These are phyloP conservation scores for Melanostoma scalare DNA, from an alignment of 2,888 invertebrate species.

Conservation along the genomic window DNA sequence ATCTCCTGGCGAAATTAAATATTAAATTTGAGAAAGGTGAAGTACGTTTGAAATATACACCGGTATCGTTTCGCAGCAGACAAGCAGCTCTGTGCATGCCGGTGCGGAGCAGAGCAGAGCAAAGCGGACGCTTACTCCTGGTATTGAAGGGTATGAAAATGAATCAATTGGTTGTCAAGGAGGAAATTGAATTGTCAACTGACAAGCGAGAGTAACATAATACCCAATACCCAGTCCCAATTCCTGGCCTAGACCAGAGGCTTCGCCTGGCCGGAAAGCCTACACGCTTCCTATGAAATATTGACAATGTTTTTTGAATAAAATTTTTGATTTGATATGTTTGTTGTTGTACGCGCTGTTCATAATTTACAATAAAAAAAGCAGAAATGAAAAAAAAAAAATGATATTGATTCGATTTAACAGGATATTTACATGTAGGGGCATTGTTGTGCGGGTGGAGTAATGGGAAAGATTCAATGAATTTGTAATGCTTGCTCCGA, in stretches of 20 bases:
- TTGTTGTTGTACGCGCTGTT: constrained; percentile 33
- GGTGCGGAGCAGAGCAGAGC: constrained; percentile 6
- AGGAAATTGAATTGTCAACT: constrained; percentile 72
- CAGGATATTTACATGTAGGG: neutral
- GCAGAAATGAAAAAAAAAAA: neutral
- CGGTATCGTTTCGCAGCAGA: constrained; percentile 20
- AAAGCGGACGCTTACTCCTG: neutral
- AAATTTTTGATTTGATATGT: constrained; percentile 54
- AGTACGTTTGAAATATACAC: constrained; percentile 65
- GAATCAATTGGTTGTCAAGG: constrained; percentile 72
- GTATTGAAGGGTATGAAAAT: constrained; percentile 58
- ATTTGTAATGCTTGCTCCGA: too few species aligned
- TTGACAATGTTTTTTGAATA: constrained; percentile 53
- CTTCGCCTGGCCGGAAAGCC: constrained; percentile 4
- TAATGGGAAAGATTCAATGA: too few species aligned
- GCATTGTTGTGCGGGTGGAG: neutral
- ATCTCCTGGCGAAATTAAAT: constrained; percentile 66
- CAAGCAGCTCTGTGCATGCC: neutral
- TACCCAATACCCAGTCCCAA: constrained; percentile 29
- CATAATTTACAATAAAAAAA: constrained; percentile 55
- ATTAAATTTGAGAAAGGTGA: constrained; percentile 70
- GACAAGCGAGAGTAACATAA: constrained; percentile 64
- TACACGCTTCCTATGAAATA: constrained; percentile 47
- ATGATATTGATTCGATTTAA: neutral
- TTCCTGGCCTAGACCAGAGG: too few species aligned